Base-by-base conservation (phyloP, 2,113 vertebrate species). In the Notothenia coriiceps region DNA sequence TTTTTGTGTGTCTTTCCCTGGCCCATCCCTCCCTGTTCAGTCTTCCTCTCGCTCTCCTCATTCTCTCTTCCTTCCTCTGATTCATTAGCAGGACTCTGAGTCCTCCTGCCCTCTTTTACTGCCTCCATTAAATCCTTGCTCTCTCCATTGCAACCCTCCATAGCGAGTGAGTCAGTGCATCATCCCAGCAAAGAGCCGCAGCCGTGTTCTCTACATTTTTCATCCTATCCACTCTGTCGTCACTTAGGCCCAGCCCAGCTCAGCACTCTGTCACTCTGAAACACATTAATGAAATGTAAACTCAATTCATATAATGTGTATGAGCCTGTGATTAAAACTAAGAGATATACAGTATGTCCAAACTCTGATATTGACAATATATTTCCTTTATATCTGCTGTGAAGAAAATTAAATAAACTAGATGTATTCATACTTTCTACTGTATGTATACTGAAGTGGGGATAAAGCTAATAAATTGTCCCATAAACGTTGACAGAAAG, bases 81-180 rank as follows among this genome's bases (percentile, higher is more conserved):
- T 89, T 91, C 91, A 93, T 91, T 92, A 86, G 79, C 86, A 60
- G 40, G 51, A 72, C 77, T 82, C 51, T 0, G 29, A 86, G 61
- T 69, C 81, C 86, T 72, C 70, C 62, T 82, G 70, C 69, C 76
- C 77, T 88, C 85, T 80, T 89, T 91, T 85, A 89, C 83, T 62
- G 81, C 85, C 82, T 86, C 84, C 84, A 91, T 91, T 91, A 93
- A 91, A 91, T 83, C 86, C 66, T 78, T 14, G 44, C 77, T 82
- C 86, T 82, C 78, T 78, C 83, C 86, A 78, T 78, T 71, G 68
- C 63, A 77, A 74, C 71, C 71, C 82, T 82, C 84, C 74, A 40
- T 70, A 2, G 22, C 1, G 46, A 74, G 54, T 35, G 61, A 33
- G 2, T 74, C 81, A 57, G 73, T 90, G 87, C 74, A 88, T 92